Evolutionary conservation across 2,888 invertebrate genomes (phyloP).

Genomic region (Zele albiditarsus): DNA sequence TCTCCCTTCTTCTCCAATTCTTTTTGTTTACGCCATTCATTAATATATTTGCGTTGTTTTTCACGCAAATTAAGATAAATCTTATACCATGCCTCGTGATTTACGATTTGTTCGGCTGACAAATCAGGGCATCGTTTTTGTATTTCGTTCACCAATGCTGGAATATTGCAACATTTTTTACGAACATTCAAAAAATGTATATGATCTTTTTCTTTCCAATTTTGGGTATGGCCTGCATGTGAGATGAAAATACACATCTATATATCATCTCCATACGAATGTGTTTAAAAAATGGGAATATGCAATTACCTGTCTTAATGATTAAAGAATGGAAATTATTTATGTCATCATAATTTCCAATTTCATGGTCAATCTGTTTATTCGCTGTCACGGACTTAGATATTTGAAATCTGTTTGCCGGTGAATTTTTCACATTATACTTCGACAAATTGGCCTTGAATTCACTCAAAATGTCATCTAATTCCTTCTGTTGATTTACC

Average conservation of each 20-base stretch:
- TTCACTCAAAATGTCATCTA: constrained; percentile 58
- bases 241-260: neutral
- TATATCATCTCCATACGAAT: neutral
- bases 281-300: neutral
- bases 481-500: constrained; percentile 54
- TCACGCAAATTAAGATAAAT: constrained; percentile 71
- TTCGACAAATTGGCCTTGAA: constrained; percentile 55
- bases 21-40: constrained; percentile 71
- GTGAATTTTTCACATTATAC: constrained; percentile 46
- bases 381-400: constrained; percentile 38
- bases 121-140: constrained; percentile 65
- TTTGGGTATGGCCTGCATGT: constrained; percentile 63
- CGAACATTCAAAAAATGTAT: constrained; percentile 62
- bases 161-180: constrained; percentile 57
- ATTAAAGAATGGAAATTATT: constrained; percentile 62
- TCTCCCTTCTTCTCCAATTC: constrained; percentile 44
- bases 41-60: constrained; percentile 71
- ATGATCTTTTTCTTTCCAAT: constrained; percentile 68
- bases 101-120: constrained; percentile 68
- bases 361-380: constrained; percentile 20
- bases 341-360: constrained; percentile 52
- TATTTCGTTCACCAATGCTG: constrained; percentile 60
- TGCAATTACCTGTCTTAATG: constrained; percentile 62
- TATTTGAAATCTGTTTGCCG: neutral
- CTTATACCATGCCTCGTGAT: constrained; percentile 74